Conservation (phyloP, 2,888 invertebrate genomes). For the Apantesis nais region DNA sequence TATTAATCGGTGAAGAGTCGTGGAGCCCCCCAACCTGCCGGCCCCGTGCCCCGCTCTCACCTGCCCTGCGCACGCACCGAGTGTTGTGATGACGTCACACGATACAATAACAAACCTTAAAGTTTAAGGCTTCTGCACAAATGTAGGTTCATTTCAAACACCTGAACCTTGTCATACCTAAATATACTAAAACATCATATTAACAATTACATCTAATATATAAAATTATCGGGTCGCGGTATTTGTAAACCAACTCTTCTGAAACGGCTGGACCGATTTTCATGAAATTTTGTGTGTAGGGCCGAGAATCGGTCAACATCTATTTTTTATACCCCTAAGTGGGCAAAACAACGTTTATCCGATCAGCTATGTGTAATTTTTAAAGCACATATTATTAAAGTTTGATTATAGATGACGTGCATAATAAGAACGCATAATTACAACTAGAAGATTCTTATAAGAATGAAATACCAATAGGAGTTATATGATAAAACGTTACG, state of each 20-base stretch:
- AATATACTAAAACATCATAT: neutral
- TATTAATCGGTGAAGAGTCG: slow-evolving; percentile 61
- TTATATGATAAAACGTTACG: no score
- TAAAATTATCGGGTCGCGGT: no score
- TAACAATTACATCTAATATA: neutral
- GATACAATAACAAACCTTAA: slow-evolving; percentile 3
- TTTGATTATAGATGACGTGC: neutral
- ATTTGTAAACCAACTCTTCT: no score
- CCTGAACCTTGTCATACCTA: neutral
- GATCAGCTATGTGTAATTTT: no score
- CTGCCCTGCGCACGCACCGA: slow-evolving; percentile 6
- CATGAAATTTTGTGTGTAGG: no score
- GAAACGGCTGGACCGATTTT: no score
- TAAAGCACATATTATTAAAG: no score
- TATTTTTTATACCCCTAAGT: no score
- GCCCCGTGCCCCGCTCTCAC: neutral
- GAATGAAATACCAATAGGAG: slow-evolving; percentile 30
- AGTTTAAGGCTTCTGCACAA: neutral
- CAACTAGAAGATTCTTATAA: no score
- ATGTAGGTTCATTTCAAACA: neutral
- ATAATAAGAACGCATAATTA: neutral
- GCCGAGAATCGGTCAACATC: no score
- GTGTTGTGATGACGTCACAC: slow-evolving; percentile 36
- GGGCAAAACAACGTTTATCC: no score
- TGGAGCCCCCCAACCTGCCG: slow-evolving; percentile 2